Percentiles rank a stretch among this genome's conserved stretches.
Conservation (phyloP, 30 jellyfish, hydroid and myxozoan genomes). For the Cassiopea xamachana region DNA sequence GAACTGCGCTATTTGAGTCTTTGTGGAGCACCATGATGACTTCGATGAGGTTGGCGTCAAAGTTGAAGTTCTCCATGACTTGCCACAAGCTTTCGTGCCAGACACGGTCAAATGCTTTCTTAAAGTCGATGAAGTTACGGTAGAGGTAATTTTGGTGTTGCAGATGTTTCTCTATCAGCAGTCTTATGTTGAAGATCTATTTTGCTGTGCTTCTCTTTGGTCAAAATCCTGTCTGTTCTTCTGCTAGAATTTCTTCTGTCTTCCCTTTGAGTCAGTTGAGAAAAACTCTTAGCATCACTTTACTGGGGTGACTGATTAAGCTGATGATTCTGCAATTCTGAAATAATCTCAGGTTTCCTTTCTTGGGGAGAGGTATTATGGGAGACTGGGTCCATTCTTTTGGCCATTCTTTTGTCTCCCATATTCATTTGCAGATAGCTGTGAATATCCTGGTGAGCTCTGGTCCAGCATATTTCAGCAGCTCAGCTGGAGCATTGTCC, state of each 20-base stretch:
- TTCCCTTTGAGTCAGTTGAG: conserved; percentile 21
- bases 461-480: not conserved
- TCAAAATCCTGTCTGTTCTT: conserved; percentile 51
- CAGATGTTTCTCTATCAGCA: conserved; percentile 36
- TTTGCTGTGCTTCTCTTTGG: conserved; percentile 44
- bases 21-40: not conserved
- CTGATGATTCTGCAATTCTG: conserved; percentile 41
- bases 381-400: conserved; percentile 43
- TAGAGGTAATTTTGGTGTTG: not conserved
- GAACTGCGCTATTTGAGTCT: not conserved
- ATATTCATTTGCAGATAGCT: conserved; percentile 20
- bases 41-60: not conserved
- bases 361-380: conserved; percentile 34
- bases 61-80: not conserved
- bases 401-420: conserved; percentile 35
- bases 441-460: not conserved
- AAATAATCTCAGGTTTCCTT: conserved; percentile 38
- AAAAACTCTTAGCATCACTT: conserved; percentile 18
- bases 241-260: conserved; percentile 29
- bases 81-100: conserved; percentile 15
- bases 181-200: conserved; percentile 21
- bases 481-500: conserved; percentile 31
- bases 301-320: conserved; percentile 38
- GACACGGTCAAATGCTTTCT: conserved; percentile 15
- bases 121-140: conserved; percentile 19